These are phyloP conservation scores for Therioaphis trifolii DNA, from an alignment of 2,888 invertebrate genomes.

Conservation along the genomic window DNA sequence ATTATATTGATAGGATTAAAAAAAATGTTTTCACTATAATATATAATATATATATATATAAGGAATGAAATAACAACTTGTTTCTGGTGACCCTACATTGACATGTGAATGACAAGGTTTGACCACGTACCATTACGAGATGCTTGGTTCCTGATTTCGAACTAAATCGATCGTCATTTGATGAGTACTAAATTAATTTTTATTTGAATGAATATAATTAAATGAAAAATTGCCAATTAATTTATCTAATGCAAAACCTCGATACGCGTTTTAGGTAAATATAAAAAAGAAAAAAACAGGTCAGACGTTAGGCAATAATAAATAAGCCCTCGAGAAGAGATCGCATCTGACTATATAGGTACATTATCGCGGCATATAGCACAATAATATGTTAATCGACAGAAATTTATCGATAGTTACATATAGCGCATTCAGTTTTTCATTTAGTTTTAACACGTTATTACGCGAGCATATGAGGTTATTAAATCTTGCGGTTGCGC, in stretches of 20 bases:
- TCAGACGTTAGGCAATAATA: slow-evolving; percentile 48
- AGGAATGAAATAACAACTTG: no score
- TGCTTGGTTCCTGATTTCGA: neutral
- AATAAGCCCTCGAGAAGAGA: slow-evolving; percentile 53
- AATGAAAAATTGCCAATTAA: slow-evolving; percentile 14
- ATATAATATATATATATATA: no score
- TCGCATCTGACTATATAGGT: slow-evolving; percentile 23
- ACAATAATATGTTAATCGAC: neutral
- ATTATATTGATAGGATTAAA: no score
- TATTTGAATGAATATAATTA: no score
- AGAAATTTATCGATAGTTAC: slow-evolving; percentile 9
- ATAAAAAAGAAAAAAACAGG: slow-evolving; percentile 20
- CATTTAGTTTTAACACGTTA: slow-evolving; percentile 39
- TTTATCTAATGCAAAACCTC: slow-evolving; percentile 14
- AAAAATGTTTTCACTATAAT: no score
- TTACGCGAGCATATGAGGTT: neutral
- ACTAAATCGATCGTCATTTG: neutral
- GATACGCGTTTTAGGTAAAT: slow-evolving; percentile 2
- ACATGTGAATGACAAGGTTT: no score
- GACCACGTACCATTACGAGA: neutral
- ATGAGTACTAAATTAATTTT: no score
- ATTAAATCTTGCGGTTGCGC: slow-evolving; percentile 57
- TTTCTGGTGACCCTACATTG: no score
- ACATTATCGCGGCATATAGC: neutral
- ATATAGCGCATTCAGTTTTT: slow-evolving; percentile 29